phyloP scores from a whole-genome alignment of 2,888 invertebrate genomes.

The Plagiodera versicolora region DNA sequence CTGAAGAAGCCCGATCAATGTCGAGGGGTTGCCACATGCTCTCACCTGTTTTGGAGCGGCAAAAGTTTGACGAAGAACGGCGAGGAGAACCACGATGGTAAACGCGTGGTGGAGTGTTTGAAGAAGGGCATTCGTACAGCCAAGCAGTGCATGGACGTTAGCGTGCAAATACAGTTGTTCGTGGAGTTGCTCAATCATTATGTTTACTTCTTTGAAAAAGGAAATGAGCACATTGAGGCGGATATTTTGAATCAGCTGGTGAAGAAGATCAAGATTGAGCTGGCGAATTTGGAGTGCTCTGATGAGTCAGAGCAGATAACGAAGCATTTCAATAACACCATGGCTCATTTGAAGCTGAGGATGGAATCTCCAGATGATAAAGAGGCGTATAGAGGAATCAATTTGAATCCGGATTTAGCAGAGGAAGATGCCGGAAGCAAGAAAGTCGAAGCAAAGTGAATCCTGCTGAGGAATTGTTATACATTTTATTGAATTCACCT shows the following conservation, averaged over 20 bases:
- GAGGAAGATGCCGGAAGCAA: conserved; percentile 21
- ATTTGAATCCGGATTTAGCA: conserved; percentile 21
- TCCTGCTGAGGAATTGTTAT: not conserved
- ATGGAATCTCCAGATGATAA: conserved; percentile 65
- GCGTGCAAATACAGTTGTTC: conserved; percentile 90
- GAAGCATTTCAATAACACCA: conserved; percentile 90
- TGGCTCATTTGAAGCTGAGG: conserved; percentile 77
- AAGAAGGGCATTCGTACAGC: conserved; percentile 97
- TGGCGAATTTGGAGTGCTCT: conserved; percentile 90
- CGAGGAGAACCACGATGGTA: conserved; percentile 82
- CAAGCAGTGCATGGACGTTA: conserved; percentile 96
- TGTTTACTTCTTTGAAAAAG: conserved; percentile 89
- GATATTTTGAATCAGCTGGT: conserved; percentile 67
- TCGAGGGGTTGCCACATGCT: conserved; percentile 88
- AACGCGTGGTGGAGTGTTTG: conserved; percentile 90
- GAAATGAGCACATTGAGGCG: conserved; percentile 55
- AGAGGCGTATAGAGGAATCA: conserved; percentile 66
- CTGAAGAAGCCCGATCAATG: conserved; percentile 99
- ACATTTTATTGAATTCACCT: not conserved
- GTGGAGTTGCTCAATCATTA: conserved; percentile 94
- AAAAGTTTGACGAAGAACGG: conserved; percentile 57
- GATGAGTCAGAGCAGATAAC: conserved; percentile 97
- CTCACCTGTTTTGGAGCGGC: conserved; percentile 97
- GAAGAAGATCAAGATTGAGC: conserved; percentile 88
- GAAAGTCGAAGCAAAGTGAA: conserved; percentile 7